phyloP scores from a whole-genome alignment of 2,113 vertebrate genomes.

The Atrichornis clamosus region DNA sequence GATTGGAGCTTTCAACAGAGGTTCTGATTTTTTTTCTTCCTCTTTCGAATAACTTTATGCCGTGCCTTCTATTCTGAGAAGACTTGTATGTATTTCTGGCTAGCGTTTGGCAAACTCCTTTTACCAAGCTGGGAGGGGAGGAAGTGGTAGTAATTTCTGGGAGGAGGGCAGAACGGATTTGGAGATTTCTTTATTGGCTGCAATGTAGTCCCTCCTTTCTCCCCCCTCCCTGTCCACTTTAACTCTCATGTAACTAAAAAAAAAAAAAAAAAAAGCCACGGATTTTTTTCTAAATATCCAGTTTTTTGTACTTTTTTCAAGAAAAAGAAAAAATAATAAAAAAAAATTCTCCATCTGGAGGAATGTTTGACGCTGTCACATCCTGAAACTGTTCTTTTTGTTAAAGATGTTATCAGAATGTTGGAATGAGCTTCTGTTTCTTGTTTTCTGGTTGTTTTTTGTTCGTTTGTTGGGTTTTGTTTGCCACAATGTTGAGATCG shows the following conservation, averaged over 20 bases:
- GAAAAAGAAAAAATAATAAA: slow-evolving; percentile 29
- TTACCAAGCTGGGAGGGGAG: slow-evolving; percentile 46
- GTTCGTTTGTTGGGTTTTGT: slow-evolving; percentile 51
- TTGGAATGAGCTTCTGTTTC: slow-evolving; percentile 65
- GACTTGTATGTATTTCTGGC: slow-evolving; percentile 77
- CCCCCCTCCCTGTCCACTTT: slow-evolving; percentile 62
- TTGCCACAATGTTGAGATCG: slow-evolving; percentile 54
- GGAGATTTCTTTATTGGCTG: slow-evolving; percentile 53
- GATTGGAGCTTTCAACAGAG: slow-evolving; percentile 58
- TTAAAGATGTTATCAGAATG: slow-evolving; percentile 60
- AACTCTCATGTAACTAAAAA: slow-evolving; percentile 57
- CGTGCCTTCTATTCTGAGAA: slow-evolving; percentile 73
- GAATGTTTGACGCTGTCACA: slow-evolving; percentile 66
- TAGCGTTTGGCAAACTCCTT: slow-evolving; percentile 58
- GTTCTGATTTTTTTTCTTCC: slow-evolving; percentile 52
- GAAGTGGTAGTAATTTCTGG: slow-evolving; percentile 65
- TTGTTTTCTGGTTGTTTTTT: slow-evolving; percentile 51
- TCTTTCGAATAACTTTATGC: slow-evolving; percentile 66
- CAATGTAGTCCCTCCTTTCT: slow-evolving; percentile 69
- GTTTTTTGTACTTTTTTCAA: slow-evolving; percentile 66
- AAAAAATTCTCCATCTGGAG: slow-evolving; percentile 30
- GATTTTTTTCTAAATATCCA: slow-evolving; percentile 63
- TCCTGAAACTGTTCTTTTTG: slow-evolving; percentile 52
- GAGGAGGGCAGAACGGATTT: slow-evolving; percentile 66
- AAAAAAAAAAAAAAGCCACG: slow-evolving; percentile 64